Evolutionary conservation across 2,113 vertebrate species (phyloP).

Genomic region (Lepus timidus): DNA sequence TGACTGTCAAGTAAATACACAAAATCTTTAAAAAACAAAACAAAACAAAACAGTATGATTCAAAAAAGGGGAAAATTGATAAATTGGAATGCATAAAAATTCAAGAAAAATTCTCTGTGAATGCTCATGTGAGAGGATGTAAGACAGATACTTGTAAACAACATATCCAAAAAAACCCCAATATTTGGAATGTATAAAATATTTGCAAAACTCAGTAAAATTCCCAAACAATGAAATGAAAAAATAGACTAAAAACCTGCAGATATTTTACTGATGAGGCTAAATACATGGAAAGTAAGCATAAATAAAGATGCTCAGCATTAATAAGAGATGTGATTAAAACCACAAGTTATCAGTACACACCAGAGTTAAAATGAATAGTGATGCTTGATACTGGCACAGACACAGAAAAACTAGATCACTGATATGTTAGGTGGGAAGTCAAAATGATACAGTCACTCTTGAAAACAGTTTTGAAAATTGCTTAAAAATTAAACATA

Average conservation of each 20-base stretch:
- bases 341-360: not conserved
- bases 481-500: not conserved
- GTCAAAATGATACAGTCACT: not conserved
- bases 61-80: not conserved
- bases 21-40: not conserved
- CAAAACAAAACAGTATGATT: not conserved
- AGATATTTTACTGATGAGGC: not conserved
- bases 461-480: constrained; percentile 12
- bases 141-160: not conserved
- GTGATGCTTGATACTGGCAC: not conserved
- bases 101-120: not conserved
- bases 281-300: not conserved
- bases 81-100: not conserved
- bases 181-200: not conserved
- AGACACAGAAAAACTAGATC: not conserved
- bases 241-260: not conserved
- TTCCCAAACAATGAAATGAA: not conserved
- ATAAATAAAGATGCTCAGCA: not conserved
- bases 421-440: not conserved
- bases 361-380: not conserved
- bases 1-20: too few relatives aligned
- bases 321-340: not conserved
- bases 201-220: not conserved
- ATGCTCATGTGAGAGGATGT: not conserved
- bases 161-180: not conserved